Base-by-base conservation (phyloP, 2,113 vertebrate genomes). In the Galemys pyrenaicus region DNA sequence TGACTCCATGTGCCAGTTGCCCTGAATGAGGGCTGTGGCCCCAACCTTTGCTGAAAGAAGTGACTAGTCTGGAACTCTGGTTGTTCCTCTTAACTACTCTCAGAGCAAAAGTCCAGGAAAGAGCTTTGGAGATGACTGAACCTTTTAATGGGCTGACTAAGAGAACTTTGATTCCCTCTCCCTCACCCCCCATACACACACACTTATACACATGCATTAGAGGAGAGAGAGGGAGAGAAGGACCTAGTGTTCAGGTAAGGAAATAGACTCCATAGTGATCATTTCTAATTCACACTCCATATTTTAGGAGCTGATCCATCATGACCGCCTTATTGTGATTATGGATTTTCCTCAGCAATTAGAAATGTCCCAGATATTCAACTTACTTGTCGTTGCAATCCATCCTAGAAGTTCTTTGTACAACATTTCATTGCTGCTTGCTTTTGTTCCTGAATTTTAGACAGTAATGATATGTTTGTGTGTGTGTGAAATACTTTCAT, bases 381-480 rank as follows among this genome's bases (percentile, higher is more conserved):
- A 44, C 49, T 87, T 39, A 28, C 84, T 56, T 62, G 20, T 64
- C 65, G 32, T 83, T 62, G 62, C 9, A 71, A 70, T 11, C 58
- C 41, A 28, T 7, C 12, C 22, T 35, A 30, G n/a, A 73, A 49
- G 24, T 46, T 81, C 54, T 67, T 78, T 65, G 41, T 46, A 89
- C 56, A 89, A 28, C 4, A 19, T 44, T 79, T 89, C 51, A 39
- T 70, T 86, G 41, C 9, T 86, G 24, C 44, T 87, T 87, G 58
- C 58, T 81, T 92, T 94, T 46, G 60, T 28, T 37, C 67, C 9
- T 70, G 71, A 87, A 74, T 88, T 92, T 86, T 44, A 90, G 71
- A 17, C 60, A 28, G n/a, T 56, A 20, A 4, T 3, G 24, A 16
- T n/a, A n/a, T 3, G 32, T 37, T n/a, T 87, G 67, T 51, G 20